These are phyloP conservation scores for Drosophila recens DNA, from an alignment of 2,888 invertebrate species.

Conservation along the genomic window DNA sequence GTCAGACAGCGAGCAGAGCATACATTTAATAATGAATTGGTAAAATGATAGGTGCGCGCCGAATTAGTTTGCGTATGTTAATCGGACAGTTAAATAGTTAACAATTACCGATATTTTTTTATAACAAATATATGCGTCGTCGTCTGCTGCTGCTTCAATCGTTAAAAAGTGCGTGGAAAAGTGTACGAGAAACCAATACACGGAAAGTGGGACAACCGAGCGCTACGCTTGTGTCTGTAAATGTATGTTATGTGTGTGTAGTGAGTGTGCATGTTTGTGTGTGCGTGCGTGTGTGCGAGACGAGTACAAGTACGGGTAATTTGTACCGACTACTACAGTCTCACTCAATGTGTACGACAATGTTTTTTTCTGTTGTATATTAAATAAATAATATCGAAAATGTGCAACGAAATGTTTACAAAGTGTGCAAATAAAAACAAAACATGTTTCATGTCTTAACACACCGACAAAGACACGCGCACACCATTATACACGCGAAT, in stretches of 20 bases:
- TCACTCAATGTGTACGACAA: conserved; percentile 46
- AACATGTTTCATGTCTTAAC: conserved; percentile 66
- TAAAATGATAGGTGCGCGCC: conserved; percentile 75
- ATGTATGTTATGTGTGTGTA: conserved; percentile 34
- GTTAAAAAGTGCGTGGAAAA: conserved; percentile 79
- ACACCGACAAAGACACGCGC: conserved; percentile 65
- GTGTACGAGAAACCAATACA: conserved; percentile 81
- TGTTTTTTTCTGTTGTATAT: conserved; percentile 52
- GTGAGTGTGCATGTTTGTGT: conserved; percentile 38
- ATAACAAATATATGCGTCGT: conserved; percentile 62
- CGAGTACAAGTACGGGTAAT: conserved; percentile 61
- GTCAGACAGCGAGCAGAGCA: conserved; percentile 70
- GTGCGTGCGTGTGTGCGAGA: conserved; percentile 49
- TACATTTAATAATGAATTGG: conserved; percentile 74
- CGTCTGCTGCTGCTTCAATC: conserved; percentile 61
- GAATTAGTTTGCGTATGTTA: conserved; percentile 58
- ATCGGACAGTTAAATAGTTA: conserved; percentile 46
- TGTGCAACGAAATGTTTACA: conserved; percentile 67
- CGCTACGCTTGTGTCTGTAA: conserved; percentile 52
- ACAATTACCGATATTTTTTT: conserved; percentile 47
- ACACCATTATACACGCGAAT: conserved; percentile 71
- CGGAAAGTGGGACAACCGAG: conserved; percentile 79
- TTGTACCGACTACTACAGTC: conserved; percentile 61
- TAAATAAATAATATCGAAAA: conserved; percentile 43
- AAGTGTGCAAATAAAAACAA: conserved; percentile 67